Evolutionary conservation across 2,888 invertebrate species (phyloP), one percentile per base, ranked within the genome.

Genomic region (Drosophila flavopinicola): DNA sequence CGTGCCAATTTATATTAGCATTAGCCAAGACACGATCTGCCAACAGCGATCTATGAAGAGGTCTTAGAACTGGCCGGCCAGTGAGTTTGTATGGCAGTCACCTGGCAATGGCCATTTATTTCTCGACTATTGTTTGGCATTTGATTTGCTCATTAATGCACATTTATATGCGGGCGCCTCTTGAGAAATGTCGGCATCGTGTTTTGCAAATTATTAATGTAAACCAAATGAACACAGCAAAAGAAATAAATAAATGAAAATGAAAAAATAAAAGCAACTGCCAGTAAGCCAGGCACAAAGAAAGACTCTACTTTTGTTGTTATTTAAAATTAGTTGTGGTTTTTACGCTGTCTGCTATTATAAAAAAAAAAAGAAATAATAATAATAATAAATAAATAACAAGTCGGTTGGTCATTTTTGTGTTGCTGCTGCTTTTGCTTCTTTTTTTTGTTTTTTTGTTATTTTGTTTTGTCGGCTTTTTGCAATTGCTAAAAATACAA

Each of bases 401-500:
- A 63, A 67, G 64, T 33, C 33, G 33, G 47, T 49, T 58, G n/a
- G n/a, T n/a, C n/a, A n/a, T n/a, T n/a, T n/a, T n/a, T n/a, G n/a
- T n/a, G n/a, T n/a, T n/a, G n/a, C n/a, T n/a, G 45, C 25, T 51
- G 32, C 37, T 48, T 38, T 24, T 44, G 20, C 20, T 3, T 2
- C 20, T 52, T 64, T 35, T 27, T 39, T 52, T 59, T 44, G 49
- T 29, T 54, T 59, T 53, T 57, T 60, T 51, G 15, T 32, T 25
- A 23, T 13, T 39, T 64, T 60, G 41, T 29, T 61, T 48, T 33
- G 20, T 47, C 63, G 60, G 56, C 58, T 79, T 82, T 80, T 68
- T 85, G 82, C 83, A 79, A 83, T 83, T 85, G 83, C 78, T 83
- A 83, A 85, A 83, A 79, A 82, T 79, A 85, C 57, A 60, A 47